Conservation (phyloP, 1,140 invertebrate genomes). For the Conus ventricosus region DNA sequence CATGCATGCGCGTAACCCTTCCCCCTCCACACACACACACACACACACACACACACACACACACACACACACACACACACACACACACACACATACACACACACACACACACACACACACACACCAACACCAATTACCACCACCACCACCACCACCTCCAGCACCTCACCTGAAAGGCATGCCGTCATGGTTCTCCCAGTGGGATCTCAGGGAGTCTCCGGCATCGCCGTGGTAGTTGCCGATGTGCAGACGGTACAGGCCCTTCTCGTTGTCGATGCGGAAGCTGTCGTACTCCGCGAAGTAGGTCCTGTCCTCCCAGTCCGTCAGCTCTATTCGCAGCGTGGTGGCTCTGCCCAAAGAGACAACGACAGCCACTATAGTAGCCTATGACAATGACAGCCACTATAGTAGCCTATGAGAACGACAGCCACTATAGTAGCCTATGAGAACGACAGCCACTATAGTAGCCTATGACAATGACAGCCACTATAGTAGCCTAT, state of each 20-base stretch:
- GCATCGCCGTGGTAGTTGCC: conserved; percentile 80
- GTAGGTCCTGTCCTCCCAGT: conserved; percentile 77
- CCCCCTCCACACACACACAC: too few species aligned
- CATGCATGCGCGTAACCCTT: not conserved
- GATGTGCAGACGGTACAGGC: conserved; percentile 82
- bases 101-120: conserved; percentile 13
- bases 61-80: conserved; percentile 19
- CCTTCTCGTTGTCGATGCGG: conserved; percentile 80
- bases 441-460: not conserved
- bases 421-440: not conserved
- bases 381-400: not conserved
- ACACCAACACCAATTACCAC: not conserved
- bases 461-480: not conserved
- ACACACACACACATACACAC: conserved; percentile 16
- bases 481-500: not conserved
- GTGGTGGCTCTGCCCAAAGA: conserved; percentile 70
- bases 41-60: not conserved
- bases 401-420: not conserved
- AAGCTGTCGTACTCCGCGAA: conserved; percentile 83
- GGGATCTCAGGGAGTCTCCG: conserved; percentile 71
- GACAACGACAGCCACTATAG: not conserved
- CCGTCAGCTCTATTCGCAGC: conserved; percentile 81
- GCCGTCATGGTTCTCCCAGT: conserved; percentile 79
- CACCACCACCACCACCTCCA: not conserved
- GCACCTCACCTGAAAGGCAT: conserved; percentile 80